Evolutionary conservation across 2,888 invertebrate species (phyloP).

Genomic region (Andrena minutula): DNA sequence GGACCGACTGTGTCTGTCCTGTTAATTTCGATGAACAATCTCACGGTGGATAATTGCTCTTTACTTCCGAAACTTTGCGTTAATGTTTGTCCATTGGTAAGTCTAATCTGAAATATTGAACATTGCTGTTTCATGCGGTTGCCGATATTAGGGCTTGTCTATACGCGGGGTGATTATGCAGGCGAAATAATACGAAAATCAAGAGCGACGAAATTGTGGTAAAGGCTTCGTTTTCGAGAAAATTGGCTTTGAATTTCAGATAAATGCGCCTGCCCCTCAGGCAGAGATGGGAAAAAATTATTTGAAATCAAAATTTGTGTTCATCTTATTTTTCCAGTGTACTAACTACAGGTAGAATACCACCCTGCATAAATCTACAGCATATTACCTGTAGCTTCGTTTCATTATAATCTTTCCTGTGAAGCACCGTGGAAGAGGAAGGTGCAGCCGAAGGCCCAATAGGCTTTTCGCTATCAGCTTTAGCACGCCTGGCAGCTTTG

Average conservation of each 20-base stretch:
- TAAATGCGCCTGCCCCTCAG: no score
- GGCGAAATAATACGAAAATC: no score
- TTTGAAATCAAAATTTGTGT: no score
- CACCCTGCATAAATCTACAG: no score
- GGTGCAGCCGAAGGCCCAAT: slow-evolving; percentile 82
- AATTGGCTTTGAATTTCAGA: no score
- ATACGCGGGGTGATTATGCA: no score
- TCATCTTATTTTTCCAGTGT: no score
- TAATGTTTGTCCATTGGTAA: slow-evolving; percentile 91
- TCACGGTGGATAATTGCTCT: slow-evolving; percentile 96
- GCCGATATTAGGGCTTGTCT: not conserved
- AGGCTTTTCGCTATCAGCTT: slow-evolving; percentile 83
- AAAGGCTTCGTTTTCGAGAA: no score
- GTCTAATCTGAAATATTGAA: slow-evolving; percentile 87
- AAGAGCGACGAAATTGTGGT: no score
- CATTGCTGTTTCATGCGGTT: not conserved
- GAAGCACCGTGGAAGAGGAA: slow-evolving; percentile 71
- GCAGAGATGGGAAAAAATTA: no score
- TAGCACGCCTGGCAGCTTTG: slow-evolving; percentile 92
- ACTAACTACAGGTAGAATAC: no score
- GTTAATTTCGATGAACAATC: slow-evolving; percentile 94
- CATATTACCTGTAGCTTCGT: slow-evolving; percentile 88
- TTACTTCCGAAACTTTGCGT: slow-evolving; percentile 93
- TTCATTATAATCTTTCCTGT: slow-evolving; percentile 88
- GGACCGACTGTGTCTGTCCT: slow-evolving; percentile 89